Evolutionary conservation across 2,888 invertebrate species (phyloP).

Genomic region (Pocota personata): DNA sequence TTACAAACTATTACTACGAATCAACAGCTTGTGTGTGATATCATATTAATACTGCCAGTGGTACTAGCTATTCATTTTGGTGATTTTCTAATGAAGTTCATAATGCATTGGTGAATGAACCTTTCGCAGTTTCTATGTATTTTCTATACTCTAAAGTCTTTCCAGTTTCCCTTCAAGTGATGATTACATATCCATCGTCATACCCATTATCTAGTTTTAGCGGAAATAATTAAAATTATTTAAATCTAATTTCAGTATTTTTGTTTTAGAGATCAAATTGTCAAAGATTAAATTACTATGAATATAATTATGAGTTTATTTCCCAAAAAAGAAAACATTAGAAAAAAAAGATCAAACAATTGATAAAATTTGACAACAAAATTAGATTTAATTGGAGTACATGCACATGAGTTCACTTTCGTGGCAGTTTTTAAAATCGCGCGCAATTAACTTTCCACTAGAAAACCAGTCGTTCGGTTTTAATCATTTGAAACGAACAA

Average conservation of each 20-base stretch:
- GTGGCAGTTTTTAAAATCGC: slow-evolving; percentile 47
- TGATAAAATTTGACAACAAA: slow-evolving; percentile 61
- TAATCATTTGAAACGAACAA: neutral
- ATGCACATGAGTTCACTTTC: slow-evolving; percentile 10
- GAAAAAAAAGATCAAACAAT: slow-evolving; percentile 34
- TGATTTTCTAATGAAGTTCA: too few species aligned
- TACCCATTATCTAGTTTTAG: slow-evolving; percentile 1
- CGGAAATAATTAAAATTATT: slow-evolving; percentile 61
- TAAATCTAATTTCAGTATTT: slow-evolving; percentile 49
- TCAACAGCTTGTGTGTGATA: too few species aligned
- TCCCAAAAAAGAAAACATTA: neutral
- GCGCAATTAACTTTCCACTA: slow-evolving; percentile 40
- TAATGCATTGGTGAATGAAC: neutral
- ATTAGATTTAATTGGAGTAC: slow-evolving; percentile 52
- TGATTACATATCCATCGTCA: neutral
- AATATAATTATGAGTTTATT: slow-evolving; percentile 45
- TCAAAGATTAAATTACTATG: slow-evolving; percentile 29
- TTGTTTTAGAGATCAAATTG: slow-evolving; percentile 14
- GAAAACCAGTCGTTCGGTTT: neutral
- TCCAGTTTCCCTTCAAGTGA: neutral
- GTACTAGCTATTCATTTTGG: too few species aligned
- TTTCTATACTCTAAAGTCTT: neutral
- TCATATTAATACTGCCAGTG: too few species aligned
- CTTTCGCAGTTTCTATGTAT: neutral
- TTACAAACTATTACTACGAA: too few species aligned